These are phyloP conservation scores for Urosaurus nigricauda DNA, from an alignment of 2,797 vertebrate genomes.

Conservation along the genomic window DNA sequence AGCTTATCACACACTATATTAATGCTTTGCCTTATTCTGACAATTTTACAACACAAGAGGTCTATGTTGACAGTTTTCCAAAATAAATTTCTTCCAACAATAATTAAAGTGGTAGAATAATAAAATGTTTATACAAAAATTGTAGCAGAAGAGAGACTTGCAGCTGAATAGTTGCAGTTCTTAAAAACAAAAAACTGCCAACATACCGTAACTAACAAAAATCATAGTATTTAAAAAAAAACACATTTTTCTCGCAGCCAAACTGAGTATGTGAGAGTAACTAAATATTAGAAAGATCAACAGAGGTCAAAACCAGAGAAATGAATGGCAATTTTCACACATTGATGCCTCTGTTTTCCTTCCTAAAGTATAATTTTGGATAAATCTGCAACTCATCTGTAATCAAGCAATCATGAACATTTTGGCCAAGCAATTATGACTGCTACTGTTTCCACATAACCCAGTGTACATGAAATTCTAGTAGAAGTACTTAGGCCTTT, in stretches of 20 bases:
- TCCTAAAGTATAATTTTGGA: conserved; percentile 67
- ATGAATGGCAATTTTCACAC: conserved; percentile 60
- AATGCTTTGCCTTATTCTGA: background rate
- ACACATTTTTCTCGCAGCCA: conserved; percentile 16
- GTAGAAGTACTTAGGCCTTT: conserved; percentile 41
- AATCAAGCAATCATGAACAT: conserved; percentile 54
- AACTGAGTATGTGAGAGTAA: conserved; percentile 54
- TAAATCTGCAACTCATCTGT: conserved; percentile 64
- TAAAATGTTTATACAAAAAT: background rate
- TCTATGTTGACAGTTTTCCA: background rate
- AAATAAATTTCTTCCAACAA: background rate
- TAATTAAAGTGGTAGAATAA: background rate
- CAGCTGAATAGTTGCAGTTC: conserved; percentile 18
- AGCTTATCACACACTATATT: background rate
- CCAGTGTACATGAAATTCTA: conserved; percentile 50
- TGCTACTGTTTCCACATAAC: conserved; percentile 62
- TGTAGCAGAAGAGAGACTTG: conserved; percentile 11
- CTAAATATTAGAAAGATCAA: conserved; percentile 53
- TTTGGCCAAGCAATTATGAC: conserved; percentile 65
- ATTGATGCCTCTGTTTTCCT: conserved; percentile 63
- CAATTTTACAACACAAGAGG: background rate
- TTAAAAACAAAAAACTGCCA: conserved; percentile 28
- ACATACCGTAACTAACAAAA: conserved; percentile 30
- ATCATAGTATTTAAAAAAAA: background rate
- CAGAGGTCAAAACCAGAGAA: conserved; percentile 52